These are phyloP conservation scores for Odontomyia ornata DNA, from an alignment of 2,888 invertebrate species.

Conservation along the genomic window DNA sequence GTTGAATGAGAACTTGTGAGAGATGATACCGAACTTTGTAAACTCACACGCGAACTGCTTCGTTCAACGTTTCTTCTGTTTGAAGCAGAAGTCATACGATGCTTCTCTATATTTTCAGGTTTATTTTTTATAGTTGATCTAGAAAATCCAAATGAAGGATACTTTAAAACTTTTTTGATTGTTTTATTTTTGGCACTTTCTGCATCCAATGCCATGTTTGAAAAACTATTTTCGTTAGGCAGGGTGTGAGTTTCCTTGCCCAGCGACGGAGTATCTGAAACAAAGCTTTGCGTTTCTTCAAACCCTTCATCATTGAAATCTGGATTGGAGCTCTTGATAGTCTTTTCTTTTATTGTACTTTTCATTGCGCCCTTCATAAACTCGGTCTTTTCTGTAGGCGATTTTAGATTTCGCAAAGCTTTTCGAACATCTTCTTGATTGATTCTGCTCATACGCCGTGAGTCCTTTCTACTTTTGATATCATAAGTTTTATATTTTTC, in stretches of 20 bases:
- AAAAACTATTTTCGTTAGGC: slow-evolving; percentile 69
- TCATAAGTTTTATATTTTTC: slow-evolving; percentile 54
- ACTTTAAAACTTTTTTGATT: slow-evolving; percentile 40
- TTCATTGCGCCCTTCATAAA: slow-evolving; percentile 69
- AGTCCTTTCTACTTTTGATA: slow-evolving; percentile 64
- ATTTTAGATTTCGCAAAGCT: slow-evolving; percentile 73
- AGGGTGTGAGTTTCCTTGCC: slow-evolving; percentile 76
- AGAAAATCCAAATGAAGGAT: not conserved
- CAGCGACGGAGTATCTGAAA: slow-evolving; percentile 86
- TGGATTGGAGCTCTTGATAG: slow-evolving; percentile 58
- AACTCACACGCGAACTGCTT: slow-evolving; percentile 80
- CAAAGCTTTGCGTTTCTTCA: slow-evolving; percentile 87
- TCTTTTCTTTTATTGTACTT: slow-evolving; percentile 56
- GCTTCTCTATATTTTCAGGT: slow-evolving; percentile 53
- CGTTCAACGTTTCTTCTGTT: slow-evolving; percentile 72
- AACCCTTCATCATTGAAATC: slow-evolving; percentile 90
- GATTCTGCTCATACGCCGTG: slow-evolving; percentile 74
- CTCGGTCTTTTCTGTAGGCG: slow-evolving; percentile 70
- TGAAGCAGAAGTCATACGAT: slow-evolving; percentile 50
- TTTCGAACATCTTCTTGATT: slow-evolving; percentile 76
- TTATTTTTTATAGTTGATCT: slow-evolving; percentile 62
- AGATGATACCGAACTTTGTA: slow-evolving; percentile 84
- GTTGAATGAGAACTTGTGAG: slow-evolving; percentile 82
- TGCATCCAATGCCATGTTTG: no score
- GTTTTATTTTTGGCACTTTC: slow-evolving; percentile 56